These are phyloP conservation scores for Erethizon dorsatum DNA, from an alignment of 2,797 vertebrate genomes.

Conservation along the genomic window DNA sequence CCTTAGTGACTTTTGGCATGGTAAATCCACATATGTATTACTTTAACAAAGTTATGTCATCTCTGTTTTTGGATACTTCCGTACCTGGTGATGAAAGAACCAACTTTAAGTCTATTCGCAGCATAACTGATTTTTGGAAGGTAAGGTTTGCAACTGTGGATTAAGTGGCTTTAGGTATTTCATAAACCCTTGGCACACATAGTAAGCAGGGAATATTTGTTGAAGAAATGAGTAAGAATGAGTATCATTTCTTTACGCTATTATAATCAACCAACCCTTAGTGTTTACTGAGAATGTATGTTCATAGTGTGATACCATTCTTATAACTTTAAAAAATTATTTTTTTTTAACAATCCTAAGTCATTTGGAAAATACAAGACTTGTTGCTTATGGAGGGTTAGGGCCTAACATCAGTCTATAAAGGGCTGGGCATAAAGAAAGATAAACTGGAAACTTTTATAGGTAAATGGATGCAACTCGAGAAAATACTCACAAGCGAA, in stretches of 20 bases:
- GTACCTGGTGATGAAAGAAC: background rate
- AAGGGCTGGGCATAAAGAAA: too few species aligned
- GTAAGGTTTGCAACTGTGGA: constrained; percentile 74
- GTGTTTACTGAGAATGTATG: constrained; percentile 3
- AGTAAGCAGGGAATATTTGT: constrained; percentile 51
- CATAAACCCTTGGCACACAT: background rate
- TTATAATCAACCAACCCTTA: constrained; percentile 48
- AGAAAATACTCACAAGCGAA: too few species aligned
- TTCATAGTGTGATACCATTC: constrained; percentile 49
- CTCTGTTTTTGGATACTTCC: constrained; percentile 87
- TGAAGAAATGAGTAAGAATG: constrained; percentile 64
- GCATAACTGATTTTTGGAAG: constrained; percentile 87
- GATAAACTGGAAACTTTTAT: too few species aligned
- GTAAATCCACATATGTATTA: constrained; percentile 87
- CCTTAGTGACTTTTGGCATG: constrained; percentile 85
- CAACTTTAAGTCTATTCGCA: constrained; percentile 83
- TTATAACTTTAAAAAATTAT: background rate
- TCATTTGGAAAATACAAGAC: constrained; percentile 68
- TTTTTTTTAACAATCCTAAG: constrained; percentile 40
- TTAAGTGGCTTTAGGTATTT: constrained; percentile 58
- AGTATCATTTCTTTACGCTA: constrained; percentile 45
- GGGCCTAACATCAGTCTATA: background rate
- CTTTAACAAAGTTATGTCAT: constrained; percentile 86
- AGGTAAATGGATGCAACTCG: too few species aligned
- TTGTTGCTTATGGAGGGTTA: constrained; percentile 23